phyloP scores from a whole-genome alignment of 2,888 invertebrate species.

The Ichneumoninae sp. region DNA sequence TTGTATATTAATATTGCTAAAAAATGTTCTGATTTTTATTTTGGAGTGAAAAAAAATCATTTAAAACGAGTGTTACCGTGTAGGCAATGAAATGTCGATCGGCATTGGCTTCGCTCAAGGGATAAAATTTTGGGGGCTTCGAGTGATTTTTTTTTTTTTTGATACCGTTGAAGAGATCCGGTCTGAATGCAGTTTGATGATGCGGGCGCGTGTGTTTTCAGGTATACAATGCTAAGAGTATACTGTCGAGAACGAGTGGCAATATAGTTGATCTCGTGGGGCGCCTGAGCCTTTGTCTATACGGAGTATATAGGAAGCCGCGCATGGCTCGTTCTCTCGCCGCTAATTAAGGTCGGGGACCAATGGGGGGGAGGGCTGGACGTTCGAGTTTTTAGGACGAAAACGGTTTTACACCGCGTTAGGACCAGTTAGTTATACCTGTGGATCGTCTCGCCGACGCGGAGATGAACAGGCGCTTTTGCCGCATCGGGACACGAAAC shows the following conservation, averaged over 20 bases:
- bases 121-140: constrained; percentile 2
- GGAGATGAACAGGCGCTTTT: constrained; percentile 28
- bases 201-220: constrained; percentile 48
- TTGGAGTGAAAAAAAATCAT: background rate
- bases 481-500: constrained; percentile 20
- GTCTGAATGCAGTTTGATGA: constrained; percentile 49
- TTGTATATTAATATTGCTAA: background rate
- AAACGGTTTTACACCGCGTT: constrained; percentile 74
- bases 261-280: constrained; percentile 63
- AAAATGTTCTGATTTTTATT: background rate
- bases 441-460: constrained; percentile 31
- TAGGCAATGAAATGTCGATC: constrained; percentile 39
- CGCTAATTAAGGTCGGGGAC: constrained; percentile 70
- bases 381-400: constrained; percentile 71
- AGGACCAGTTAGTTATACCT: constrained; percentile 72
- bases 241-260: constrained; percentile 65
- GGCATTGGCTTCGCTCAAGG: constrained; percentile 52
- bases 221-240: constrained; percentile 54
- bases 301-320: constrained; percentile 54
- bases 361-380: constrained; percentile 64
- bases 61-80: background rate
- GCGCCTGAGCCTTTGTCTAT: constrained; percentile 65
- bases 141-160: constrained; percentile 20
- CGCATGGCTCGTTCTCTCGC: constrained; percentile 60
- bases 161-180: constrained; percentile 41